Evolutionary conservation across 2,888 invertebrate genomes (phyloP).

Genomic region (Seira ritae): DNA sequence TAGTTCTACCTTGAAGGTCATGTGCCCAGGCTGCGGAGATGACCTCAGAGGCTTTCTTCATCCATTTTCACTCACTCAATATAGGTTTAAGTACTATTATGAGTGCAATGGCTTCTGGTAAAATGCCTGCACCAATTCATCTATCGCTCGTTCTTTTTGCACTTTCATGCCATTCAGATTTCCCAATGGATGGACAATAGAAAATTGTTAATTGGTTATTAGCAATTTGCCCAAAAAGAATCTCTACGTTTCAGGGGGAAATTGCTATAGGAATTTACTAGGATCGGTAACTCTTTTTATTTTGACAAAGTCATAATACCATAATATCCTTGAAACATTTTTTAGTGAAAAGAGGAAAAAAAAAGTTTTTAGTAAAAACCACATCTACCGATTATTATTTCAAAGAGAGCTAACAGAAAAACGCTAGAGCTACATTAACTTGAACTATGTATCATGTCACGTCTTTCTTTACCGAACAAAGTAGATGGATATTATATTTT

Average conservation of each 20-base stretch:
- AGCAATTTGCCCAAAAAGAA: neutral
- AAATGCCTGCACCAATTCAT: neutral
- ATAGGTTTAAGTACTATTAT: no score
- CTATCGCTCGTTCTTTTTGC: neutral
- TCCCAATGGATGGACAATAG: neutral
- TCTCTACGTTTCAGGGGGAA: no score
- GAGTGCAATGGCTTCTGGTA: conserved; percentile 4
- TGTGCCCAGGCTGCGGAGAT: neutral
- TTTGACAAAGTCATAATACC: no score
- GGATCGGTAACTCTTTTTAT: no score
- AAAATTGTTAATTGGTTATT: conserved; percentile 5
- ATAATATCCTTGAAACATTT: neutral
- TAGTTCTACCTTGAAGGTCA: neutral
- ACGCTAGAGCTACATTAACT: neutral
- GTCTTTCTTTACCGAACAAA: neutral
- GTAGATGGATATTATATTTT: neutral
- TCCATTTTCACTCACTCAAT: neutral
- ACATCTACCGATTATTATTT: no score
- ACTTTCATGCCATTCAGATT: conserved; percentile 1
- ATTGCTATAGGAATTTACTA: no score
- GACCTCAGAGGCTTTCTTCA: neutral
- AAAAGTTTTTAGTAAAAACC: neutral
- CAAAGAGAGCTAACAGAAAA: neutral
- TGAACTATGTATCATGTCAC: conserved; percentile 5
- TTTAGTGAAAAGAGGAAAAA: neutral